Evolutionary conservation across 2,113 vertebrate species (phyloP).

Genomic region (Brachionichthys hirsutus): DNA sequence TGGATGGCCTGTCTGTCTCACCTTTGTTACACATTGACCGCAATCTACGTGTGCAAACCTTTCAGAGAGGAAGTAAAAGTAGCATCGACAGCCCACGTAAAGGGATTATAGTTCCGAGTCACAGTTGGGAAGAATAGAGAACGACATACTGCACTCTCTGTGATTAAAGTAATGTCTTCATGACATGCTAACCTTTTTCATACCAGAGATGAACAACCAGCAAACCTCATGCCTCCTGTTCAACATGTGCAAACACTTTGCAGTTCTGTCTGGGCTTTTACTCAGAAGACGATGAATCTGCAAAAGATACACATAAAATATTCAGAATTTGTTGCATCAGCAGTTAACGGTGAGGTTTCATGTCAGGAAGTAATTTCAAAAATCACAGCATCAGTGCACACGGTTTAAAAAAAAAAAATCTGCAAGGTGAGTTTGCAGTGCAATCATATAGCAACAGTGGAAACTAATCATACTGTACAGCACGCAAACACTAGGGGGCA

Average conservation of each 20-base stretch:
- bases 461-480: slow-evolving; percentile 21
- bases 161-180: slow-evolving; percentile 8
- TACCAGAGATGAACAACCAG: not conserved
- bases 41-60: slow-evolving; percentile 5
- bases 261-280: not conserved
- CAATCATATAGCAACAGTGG: not conserved
- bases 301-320: not conserved
- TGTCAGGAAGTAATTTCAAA: slow-evolving; percentile 4
- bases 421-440: not conserved
- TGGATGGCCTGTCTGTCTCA: slow-evolving; percentile 19
- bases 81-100: slow-evolving; percentile 24
- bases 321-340: not conserved
- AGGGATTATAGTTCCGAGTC: slow-evolving; percentile 44
- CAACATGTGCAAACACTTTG: not conserved
- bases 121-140: not conserved
- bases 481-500: slow-evolving; percentile 67
- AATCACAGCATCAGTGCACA: slow-evolving; percentile 8
- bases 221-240: not conserved
- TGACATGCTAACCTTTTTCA: slow-evolving; percentile 6
- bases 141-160: too few relatives aligned
- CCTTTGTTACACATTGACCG: slow-evolving; percentile 46
- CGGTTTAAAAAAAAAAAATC: not conserved
- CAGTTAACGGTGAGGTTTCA: slow-evolving; percentile 17
- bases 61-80: slow-evolving; percentile 9
- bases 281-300: not conserved